Base-by-base conservation (phyloP, 2,113 vertebrate genomes). In the Emberiza fucata region DNA sequence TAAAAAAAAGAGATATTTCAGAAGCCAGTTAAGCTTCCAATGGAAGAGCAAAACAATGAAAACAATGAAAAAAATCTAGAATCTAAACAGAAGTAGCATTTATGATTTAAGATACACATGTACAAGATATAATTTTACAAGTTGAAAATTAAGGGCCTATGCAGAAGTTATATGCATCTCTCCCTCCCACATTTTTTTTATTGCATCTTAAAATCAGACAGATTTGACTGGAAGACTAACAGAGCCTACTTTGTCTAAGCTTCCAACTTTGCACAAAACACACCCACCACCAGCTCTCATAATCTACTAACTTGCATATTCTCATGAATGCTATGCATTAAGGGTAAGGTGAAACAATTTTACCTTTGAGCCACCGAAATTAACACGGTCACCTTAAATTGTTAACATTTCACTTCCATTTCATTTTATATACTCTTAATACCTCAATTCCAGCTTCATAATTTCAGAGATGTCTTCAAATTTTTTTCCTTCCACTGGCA, bases 401-500 rank as follows among this genome's bases (percentile, higher is more conserved):
- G 61, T 45, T 81, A 86, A n/a, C 28, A 73, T 61, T 77, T 83
- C 28, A 81, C 23, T 80, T 73, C 42, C 18, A 48, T 66, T 86
- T 84, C 29, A 29, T 78, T 48, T 86, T 11, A 86, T 53, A 78
- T 2, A n/a, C 6, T 10, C 2, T 81, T 80, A 73, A 96, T 98
- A 99, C 99, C 99, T 98, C 76, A 93, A 96, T 94, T 99, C 98
- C 71, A 98, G 63, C n/a, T 97, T 98, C 83, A 95, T 72, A 53
- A 99, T 92, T 91, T 97, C 95, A 63, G 95, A 78, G 73, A 99
- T 57, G 2, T 98, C 98, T 80, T 96, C 98, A 77, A 98, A 91
- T 95, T 98, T 98, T 91, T 98, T 95, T 83, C 97, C 97, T 97
- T 99, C 98, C 81, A 98, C 91, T 28, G 98, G 97, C 45, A 99